Evolutionary conservation across 2,113 vertebrate species (phyloP).

Genomic region (Triplophysa dalaica): DNA sequence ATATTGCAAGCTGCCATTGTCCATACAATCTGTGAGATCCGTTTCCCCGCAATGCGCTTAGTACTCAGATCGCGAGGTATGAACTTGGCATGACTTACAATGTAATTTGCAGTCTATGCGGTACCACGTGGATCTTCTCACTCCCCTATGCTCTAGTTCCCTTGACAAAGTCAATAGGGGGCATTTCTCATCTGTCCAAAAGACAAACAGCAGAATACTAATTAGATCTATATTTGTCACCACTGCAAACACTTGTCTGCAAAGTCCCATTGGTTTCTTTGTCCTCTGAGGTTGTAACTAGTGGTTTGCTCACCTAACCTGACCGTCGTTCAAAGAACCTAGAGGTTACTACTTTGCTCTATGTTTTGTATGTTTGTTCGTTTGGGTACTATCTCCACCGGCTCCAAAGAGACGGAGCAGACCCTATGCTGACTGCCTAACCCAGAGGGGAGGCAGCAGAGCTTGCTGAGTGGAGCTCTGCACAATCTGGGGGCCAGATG

Average conservation of each 20-base stretch:
- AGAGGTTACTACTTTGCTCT: conserved; percentile 35
- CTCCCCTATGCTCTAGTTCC: conserved; percentile 81
- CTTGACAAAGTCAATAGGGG: conserved; percentile 97
- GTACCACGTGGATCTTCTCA: conserved; percentile 60
- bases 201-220: conserved; percentile 96
- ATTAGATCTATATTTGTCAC: conserved; percentile 86
- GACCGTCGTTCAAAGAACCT: conserved; percentile 17
- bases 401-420: conserved; percentile 52
- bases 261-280: conserved; percentile 79
- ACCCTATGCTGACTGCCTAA: conserved; percentile 81
- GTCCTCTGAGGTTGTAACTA: conserved; percentile 65
- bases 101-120: conserved; percentile 90
- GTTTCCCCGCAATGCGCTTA: conserved; percentile 84
- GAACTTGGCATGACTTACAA: conserved; percentile 74
- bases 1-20: conserved; percentile 82
- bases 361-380: neutral
- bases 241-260: conserved; percentile 73
- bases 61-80: conserved; percentile 84
- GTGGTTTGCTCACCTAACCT: conserved; percentile 39
- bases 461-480: conserved; percentile 71
- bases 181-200: conserved; percentile 98
- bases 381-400: conserved; percentile 43
- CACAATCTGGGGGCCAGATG: conserved; percentile 82
- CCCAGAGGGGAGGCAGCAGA: conserved; percentile 80
- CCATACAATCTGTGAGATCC: conserved; percentile 78